Evolutionary conservation across 2,797 vertebrate genomes (phyloP), one percentile per base, ranked within the genome.

Genomic region (Acridotheres tristis): DNA sequence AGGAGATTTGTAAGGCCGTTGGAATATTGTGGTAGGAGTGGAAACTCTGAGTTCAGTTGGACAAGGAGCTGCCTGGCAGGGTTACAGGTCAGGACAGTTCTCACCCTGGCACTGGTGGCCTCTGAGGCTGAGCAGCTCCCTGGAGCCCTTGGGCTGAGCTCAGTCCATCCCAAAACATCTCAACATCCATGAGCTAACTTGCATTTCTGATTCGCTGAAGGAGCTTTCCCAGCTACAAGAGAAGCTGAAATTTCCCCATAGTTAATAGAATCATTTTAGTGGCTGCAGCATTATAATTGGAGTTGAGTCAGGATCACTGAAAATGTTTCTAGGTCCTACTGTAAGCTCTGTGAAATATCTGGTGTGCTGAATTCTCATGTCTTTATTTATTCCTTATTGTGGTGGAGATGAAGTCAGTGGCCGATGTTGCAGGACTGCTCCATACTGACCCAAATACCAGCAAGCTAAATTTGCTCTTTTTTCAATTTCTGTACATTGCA

Each of bases 1-100:
- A 55, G 65, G 88, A 90, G 86, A 67, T 88, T 89, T 94, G 13
- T 86, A 42, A 85, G 85, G 59, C 84, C 93, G 80, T 61, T 88
- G 87, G 83, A 83, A 79, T 74, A 36, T 71, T 90, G 40, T 88
- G 77, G 27, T 15, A 14, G 63, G 53, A n/a, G 75, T 92, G 88
- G 73, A 76, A 78, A 27, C 38, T 3, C 3, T 13, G 57, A 76
- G 68, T 80, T 83, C 16, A 34, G 78, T 13, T 10, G 57, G 87
- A 47, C 38, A 16, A 2, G 10, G 78, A 83, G 78, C 53, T 72
- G 58, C 34, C 62, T 77, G 66, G 42, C 53, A 65, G 85, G 50
- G 10, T 13, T 11, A 2, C 22, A 16, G 68, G 30, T 30, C n/a
- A 10, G 5, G n/a, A 45, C 53, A 82, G 58, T 10, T 89, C 47